phyloP scores from a whole-genome alignment of 2,113 vertebrate genomes.

The Laticauda laticaudata region DNA sequence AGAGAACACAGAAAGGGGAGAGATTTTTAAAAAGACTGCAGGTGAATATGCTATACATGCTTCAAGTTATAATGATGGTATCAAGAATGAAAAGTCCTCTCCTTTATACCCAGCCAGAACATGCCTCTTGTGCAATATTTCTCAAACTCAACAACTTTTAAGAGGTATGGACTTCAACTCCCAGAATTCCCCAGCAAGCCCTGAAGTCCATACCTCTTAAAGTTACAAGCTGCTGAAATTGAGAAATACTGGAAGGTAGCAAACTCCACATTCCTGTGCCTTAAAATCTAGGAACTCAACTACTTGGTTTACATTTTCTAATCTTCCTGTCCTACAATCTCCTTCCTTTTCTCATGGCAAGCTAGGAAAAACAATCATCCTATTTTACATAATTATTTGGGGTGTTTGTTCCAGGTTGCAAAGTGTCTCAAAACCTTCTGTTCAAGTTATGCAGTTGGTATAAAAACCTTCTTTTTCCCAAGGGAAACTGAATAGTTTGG shows the following conservation, averaged over 20 bases:
- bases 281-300: neutral
- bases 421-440: neutral
- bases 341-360: neutral
- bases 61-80: neutral
- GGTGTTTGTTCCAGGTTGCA: conserved; percentile 55
- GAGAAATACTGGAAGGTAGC: neutral
- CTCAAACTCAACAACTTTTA: neutral
- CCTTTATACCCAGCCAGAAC: neutral
- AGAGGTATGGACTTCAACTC: neutral
- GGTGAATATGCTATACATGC: neutral
- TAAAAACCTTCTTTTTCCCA: neutral
- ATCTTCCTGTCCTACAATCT: neutral
- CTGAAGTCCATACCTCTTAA: neutral
- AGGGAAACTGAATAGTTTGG: neutral
- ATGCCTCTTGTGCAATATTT: neutral
- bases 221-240: neutral
- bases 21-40: neutral
- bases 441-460: neutral
- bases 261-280: neutral
- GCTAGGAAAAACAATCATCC: neutral
- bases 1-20: neutral
- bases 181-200: neutral
- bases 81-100: neutral
- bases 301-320: neutral
- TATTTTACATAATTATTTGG: neutral